phyloP scores from a whole-genome alignment of 2,797 vertebrate genomes.

The Typhlichthys eigenmanni region DNA sequence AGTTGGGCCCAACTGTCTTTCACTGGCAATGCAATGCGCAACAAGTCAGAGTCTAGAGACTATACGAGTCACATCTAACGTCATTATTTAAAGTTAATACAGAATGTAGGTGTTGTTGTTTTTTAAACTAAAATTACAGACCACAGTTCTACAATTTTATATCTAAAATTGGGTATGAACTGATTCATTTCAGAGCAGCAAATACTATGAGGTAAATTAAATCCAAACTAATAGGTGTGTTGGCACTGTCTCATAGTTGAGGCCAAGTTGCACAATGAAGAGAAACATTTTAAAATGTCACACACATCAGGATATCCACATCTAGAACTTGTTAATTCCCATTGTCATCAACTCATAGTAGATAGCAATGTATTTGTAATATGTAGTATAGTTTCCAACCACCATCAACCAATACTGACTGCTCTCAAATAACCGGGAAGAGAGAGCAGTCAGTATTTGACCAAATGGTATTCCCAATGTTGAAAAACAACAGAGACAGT shows the following conservation, averaged over 20 bases:
- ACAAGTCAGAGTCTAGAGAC: constrained; percentile 46
- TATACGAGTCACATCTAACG: constrained; percentile 32
- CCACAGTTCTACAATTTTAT: not conserved
- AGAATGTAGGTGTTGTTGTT: not conserved
- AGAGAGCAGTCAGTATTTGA: not conserved
- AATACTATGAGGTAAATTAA: constrained; percentile 18
- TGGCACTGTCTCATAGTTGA: constrained; percentile 21
- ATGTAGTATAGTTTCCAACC: no score
- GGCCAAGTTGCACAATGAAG: constrained; percentile 27
- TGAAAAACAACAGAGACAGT: constrained; percentile 19
- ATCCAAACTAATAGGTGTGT: constrained; percentile 18
- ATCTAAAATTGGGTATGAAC: no score
- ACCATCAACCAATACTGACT: no score
- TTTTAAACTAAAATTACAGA: not conserved
- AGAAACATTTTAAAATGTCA: not conserved
- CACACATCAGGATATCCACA: no score
- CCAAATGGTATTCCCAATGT: constrained; percentile 19
- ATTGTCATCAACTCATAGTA: no score
- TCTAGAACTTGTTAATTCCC: no score
- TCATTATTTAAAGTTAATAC: no score
- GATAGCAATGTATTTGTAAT: no score
- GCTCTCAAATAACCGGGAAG: not conserved
- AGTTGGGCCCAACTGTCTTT: constrained; percentile 28
- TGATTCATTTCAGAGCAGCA: constrained; percentile 52
- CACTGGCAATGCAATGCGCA: constrained; percentile 38